Percentiles rank a stretch among this genome's conserved stretches.
Conservation (phyloP, 1,140 invertebrate genomes). For the Zaprionus capensis region DNA sequence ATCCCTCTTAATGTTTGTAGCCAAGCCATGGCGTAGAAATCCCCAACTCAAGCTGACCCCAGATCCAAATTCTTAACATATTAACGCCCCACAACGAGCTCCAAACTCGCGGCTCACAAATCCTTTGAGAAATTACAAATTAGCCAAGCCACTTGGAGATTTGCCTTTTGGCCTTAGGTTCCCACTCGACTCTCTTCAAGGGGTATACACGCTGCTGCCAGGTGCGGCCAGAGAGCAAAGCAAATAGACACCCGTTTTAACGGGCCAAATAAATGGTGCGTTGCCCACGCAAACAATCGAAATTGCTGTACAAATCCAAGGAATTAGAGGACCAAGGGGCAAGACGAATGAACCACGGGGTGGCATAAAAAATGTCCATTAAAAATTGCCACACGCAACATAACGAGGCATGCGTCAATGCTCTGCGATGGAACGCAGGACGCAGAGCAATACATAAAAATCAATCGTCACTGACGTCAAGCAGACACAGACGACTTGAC, state of each 20-base stretch:
- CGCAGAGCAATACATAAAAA: slow-evolving; percentile 39
- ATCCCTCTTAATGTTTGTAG: slow-evolving; percentile 59
- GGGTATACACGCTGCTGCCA: neutral
- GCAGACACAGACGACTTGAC: neutral
- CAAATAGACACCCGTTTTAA: slow-evolving; percentile 1
- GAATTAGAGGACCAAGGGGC: slow-evolving; percentile 18
- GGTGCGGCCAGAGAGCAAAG: slow-evolving; percentile 6
- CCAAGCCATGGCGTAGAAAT: slow-evolving; percentile 12
- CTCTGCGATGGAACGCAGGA: slow-evolving; percentile 11
- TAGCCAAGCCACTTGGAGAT: slow-evolving; percentile 21
- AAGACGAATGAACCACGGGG: neutral
- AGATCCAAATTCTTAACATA: slow-evolving; percentile 36
- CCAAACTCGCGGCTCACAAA: slow-evolving; percentile 56
- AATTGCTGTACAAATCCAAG: slow-evolving; percentile 49
- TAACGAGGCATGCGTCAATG: slow-evolving; percentile 44
- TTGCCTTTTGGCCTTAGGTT: slow-evolving; percentile 12
- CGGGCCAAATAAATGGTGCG: slow-evolving; percentile 11
- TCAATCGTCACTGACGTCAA: slow-evolving; percentile 72
- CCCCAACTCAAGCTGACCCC: slow-evolving; percentile 32
- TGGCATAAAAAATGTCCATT: slow-evolving; percentile 39
- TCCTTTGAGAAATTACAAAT: slow-evolving; percentile 76
- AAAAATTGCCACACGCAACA: slow-evolving; percentile 44
- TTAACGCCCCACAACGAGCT: slow-evolving; percentile 47
- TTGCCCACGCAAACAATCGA: slow-evolving; percentile 41
- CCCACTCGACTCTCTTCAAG: neutral